Evolutionary conservation across 1,140 invertebrate genomes (phyloP), one percentile per base, ranked within the genome.

Genomic region (Ephestia elutella): DNA sequence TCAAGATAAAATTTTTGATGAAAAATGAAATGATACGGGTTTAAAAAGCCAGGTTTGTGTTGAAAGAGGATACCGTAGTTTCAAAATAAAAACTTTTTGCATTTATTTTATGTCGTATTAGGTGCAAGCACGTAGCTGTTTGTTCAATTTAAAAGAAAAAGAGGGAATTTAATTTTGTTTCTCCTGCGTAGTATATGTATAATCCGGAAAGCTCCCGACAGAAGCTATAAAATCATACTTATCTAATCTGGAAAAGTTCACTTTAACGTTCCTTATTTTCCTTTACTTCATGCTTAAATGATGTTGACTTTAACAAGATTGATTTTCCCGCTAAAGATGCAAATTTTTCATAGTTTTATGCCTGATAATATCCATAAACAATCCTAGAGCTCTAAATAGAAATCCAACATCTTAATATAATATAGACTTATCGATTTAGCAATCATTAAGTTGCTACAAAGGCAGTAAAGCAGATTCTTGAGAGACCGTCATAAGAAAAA

Each of bases 401-500:
- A n/a, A n/a, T n/a, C n/a, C n/a, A n/a, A n/a, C n/a, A n/a, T n/a
- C n/a, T n/a, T n/a, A n/a, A n/a, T n/a, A n/a, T n/a, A n/a, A n/a
- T n/a, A n/a, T n/a, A n/a, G n/a, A n/a, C n/a, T n/a, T n/a, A n/a
- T n/a, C n/a, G n/a, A n/a, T n/a, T n/a, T n/a, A n/a, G n/a, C n/a
- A n/a, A n/a, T n/a, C n/a, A n/a, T n/a, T n/a, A n/a, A n/a, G n/a
- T n/a, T 44, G 15, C 38, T 44, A 15, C 11, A n/a, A n/a, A 15
- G 38, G 10, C 38, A 5, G 5, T 49, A 49, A 18, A 19, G n/a
- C n/a, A 17, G 15, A 5, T 49, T 49, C 15, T 5, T n/a, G 15
- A 15, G n/a, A n/a, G n/a, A 17, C 18, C 15, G 5, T 49, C 32
- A 30, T 60, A 66, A n/a, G 48, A 44, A 44, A 38, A 50, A 65